Conservation (phyloP, 2,113 vertebrate species). For the Pholis gunnellus region DNA sequence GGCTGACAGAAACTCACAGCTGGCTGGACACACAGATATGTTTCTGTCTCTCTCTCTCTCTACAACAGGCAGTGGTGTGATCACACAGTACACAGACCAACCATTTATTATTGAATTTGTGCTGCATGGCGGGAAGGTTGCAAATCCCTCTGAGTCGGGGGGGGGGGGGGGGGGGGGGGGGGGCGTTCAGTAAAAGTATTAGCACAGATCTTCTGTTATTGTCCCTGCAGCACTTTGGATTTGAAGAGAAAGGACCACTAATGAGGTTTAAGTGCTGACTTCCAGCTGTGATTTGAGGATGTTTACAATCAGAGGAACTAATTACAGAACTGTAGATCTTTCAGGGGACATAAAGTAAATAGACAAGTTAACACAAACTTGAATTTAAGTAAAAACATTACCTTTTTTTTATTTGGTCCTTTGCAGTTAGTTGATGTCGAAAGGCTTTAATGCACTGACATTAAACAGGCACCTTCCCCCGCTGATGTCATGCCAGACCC, state of each 20-base stretch:
- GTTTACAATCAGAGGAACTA: not conserved
- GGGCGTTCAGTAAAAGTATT: not conserved
- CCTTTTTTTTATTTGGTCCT: not conserved
- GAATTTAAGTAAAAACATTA: not conserved
- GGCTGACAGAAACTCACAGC: slow-evolving; percentile 70
- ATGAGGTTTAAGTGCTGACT: not conserved
- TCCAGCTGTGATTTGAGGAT: not conserved
- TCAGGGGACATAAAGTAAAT: not conserved
- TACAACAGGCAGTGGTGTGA: slow-evolving; percentile 23
- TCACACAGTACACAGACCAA: slow-evolving; percentile 10
- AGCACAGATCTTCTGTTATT: not conserved
- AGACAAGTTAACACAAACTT: not conserved
- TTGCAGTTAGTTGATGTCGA: not conserved
- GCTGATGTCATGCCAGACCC: not conserved
- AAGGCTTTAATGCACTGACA: not conserved
- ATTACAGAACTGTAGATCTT: not conserved
- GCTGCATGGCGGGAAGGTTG: slow-evolving; percentile 22
- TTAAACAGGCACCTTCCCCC: not conserved
- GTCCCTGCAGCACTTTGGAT: not conserved
- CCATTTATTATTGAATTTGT: slow-evolving; percentile 37
- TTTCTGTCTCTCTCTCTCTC: not conserved
- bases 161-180: too few species aligned
- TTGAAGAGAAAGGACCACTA: not conserved
- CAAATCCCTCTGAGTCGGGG: not conserved
- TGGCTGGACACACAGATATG: slow-evolving; percentile 44